phyloP scores from a whole-genome alignment of 2,888 invertebrate species.

The Stenurella melanura region DNA sequence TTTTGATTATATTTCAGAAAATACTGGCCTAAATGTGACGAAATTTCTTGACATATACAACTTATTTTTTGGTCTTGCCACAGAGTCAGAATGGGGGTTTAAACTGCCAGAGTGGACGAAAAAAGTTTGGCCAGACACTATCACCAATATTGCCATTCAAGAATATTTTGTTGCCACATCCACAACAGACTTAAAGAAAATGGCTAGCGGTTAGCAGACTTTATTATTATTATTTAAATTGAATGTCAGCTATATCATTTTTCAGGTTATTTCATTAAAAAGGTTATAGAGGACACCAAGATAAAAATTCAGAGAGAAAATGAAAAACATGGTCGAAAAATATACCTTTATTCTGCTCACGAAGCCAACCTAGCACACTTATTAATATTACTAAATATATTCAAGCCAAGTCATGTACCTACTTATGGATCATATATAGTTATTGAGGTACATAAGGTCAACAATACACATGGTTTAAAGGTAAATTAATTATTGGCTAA shows the following conservation, averaged over 20 bases:
- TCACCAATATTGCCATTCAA: slow-evolving; percentile 48
- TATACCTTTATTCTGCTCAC: slow-evolving; percentile 73
- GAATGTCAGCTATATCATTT: neutral
- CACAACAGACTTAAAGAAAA: slow-evolving; percentile 49
- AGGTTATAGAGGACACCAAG: slow-evolving; percentile 31
- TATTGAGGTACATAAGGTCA: slow-evolving; percentile 66
- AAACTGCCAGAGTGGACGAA: slow-evolving; percentile 47
- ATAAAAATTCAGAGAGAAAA: slow-evolving; percentile 10
- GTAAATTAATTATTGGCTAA: slow-evolving; percentile 50
- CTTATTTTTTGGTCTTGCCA: slow-evolving; percentile 51
- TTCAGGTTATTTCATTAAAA: slow-evolving; percentile 32
- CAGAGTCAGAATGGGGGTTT: slow-evolving; percentile 54
- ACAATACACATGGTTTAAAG: slow-evolving; percentile 60
- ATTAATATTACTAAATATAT: slow-evolving; percentile 72
- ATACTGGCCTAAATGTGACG: slow-evolving; percentile 46
- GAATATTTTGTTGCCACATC: slow-evolving; percentile 49
- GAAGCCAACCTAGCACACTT: slow-evolving; percentile 75
- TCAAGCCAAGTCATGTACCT: slow-evolving; percentile 69
- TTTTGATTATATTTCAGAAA: slow-evolving; percentile 67
- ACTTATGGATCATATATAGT: slow-evolving; percentile 68
- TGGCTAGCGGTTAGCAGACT: slow-evolving; percentile 47
- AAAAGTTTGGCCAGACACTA: slow-evolving; percentile 50
- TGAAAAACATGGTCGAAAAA: slow-evolving; percentile 49
- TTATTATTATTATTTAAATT: too few relatives aligned
- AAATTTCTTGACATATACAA: slow-evolving; percentile 44